phyloP scores from a whole-genome alignment of 2,888 invertebrate genomes.

The Caenorhabditis japonica region DNA sequence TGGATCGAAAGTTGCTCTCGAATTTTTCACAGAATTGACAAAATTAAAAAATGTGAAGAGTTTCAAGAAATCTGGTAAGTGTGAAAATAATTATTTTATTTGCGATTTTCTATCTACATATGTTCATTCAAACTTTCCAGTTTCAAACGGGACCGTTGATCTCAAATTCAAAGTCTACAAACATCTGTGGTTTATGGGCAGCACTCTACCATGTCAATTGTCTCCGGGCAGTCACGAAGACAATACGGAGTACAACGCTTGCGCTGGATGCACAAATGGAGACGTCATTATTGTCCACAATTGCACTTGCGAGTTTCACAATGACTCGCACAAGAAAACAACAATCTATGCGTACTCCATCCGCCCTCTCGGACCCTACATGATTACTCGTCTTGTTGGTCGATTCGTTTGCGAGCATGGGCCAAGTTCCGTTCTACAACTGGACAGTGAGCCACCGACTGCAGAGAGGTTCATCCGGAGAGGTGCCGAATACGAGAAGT shows the following conservation, averaged over 20 bases:
- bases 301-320: slow-evolving; percentile 7
- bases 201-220: background rate
- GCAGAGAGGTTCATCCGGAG: no score
- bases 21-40: slow-evolving; percentile 15
- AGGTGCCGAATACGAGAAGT: background rate
- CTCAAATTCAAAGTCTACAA: slow-evolving; percentile 15
- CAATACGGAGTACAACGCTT: background rate
- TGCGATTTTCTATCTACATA: background rate
- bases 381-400: slow-evolving; percentile 1
- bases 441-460: background rate
- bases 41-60: background rate
- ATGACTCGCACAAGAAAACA: background rate
- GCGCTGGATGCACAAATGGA: slow-evolving; percentile 28
- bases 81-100: no score
- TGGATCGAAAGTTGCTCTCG: background rate
- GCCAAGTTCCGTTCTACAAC: slow-evolving; percentile 7
- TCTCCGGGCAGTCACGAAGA: slow-evolving; percentile 2
- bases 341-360: background rate
- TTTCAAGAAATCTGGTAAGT: background rate
- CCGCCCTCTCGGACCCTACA: background rate
- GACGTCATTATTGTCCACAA: slow-evolving; percentile 9
- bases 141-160: background rate
- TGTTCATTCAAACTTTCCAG: background rate
- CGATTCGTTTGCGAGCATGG: slow-evolving; percentile 39
- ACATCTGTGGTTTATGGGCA: slow-evolving; percentile 26